Conservation (phyloP, 2,797 vertebrate species). For the Myiotriccus ornatus region DNA sequence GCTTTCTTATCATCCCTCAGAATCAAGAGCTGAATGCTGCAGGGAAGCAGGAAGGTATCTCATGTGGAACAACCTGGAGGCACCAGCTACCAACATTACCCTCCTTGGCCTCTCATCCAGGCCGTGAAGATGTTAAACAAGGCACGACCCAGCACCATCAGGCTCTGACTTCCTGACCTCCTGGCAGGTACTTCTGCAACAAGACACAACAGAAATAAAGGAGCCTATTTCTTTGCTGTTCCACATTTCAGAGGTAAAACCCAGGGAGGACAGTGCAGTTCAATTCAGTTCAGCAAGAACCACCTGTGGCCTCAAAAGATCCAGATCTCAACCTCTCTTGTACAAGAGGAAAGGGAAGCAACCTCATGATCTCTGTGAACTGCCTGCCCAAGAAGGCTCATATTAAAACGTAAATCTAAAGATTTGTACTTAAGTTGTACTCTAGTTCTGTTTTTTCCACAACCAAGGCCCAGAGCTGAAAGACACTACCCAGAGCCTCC, state of each 20-base stretch:
- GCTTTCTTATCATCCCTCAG: background rate
- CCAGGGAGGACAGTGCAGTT: background rate
- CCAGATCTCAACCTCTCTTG: background rate
- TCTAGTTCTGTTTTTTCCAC: background rate
- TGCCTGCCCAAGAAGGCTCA: background rate
- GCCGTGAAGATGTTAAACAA: background rate
- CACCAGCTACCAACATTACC: background rate
- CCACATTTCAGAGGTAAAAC: background rate
- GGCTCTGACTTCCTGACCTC: background rate
- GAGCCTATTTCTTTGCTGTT: background rate
- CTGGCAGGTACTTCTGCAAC: background rate
- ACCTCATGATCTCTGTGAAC: background rate
- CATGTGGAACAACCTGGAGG: background rate
- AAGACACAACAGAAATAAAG: background rate
- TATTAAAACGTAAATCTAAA: background rate
- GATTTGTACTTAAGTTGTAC: background rate
- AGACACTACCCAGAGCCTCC: background rate
- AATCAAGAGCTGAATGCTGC: background rate
- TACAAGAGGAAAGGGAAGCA: background rate
- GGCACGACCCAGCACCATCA: background rate
- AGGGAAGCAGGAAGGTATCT: background rate
- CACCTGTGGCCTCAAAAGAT: background rate
- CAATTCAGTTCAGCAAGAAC: background rate
- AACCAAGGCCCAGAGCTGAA: background rate
- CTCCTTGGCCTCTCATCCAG: background rate